Evolutionary conservation across 1,140 invertebrate genomes (phyloP).

Genomic region (Ephestia elutella): DNA sequence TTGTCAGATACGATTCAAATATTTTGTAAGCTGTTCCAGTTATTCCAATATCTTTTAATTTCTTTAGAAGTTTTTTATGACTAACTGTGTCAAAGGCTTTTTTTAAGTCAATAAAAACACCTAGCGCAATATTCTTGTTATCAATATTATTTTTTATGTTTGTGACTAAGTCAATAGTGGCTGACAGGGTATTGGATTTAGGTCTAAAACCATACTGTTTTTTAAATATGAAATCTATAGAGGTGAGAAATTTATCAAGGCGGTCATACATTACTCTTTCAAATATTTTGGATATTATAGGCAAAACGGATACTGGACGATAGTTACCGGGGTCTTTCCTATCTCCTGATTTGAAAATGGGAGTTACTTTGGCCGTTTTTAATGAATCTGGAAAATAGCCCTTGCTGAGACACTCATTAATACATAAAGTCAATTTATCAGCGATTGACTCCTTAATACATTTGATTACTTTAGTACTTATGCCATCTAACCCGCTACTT

Average conservation of each 20-base stretch:
- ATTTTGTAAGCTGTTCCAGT: neutral
- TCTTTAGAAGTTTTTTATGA: neutral
- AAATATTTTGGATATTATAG: neutral
- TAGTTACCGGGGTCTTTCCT: neutral
- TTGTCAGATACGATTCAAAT: conserved; percentile 3
- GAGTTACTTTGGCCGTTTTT: neutral
- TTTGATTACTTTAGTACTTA: neutral
- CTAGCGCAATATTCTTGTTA: conserved; percentile 14
- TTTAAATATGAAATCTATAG: neutral
- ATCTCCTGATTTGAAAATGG: neutral
- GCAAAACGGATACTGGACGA: neutral
- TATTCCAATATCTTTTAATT: no score
- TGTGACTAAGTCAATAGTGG: conserved; percentile 2
- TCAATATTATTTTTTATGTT: conserved; percentile 16
- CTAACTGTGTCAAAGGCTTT: no score
- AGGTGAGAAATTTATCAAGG: neutral
- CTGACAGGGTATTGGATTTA: neutral
- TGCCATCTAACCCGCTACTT: neutral
- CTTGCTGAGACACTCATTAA: neutral
- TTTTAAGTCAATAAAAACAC: no score
- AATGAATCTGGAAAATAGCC: neutral
- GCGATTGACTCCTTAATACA: neutral
- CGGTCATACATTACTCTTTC: neutral
- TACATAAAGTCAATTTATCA: neutral
- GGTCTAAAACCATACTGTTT: neutral